Base-by-base conservation (phyloP, 2,888 invertebrate genomes). In the Dascillus cervinus region DNA sequence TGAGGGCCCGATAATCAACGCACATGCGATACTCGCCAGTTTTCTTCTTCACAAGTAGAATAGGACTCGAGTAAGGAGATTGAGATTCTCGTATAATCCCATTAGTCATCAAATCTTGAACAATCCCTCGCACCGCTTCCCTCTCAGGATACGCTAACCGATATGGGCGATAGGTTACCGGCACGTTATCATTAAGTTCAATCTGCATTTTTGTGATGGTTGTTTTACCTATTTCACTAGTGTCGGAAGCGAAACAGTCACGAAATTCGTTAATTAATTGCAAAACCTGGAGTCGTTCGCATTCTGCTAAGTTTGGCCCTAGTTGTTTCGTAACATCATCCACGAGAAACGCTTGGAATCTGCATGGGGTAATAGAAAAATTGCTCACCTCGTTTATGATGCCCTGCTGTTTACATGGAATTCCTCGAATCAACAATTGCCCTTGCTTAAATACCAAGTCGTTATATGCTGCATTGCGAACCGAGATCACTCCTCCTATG, bases 31-130 rank as follows among this genome's bases (percentile, higher is more conserved):
- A 3, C 3, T 30, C 25, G 1, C 43, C 45, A 6, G 38, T 35
- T 21, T 50, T 50, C 29, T 54, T 55, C 24, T 40, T 43, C 1
- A 54, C 50, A 3, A 52, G 22, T 15, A 49, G n/a, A 14, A 31
- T 31, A 6, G 47, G 51, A 27, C 47, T 45, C 3, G 48, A n/a
- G n/a, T 39, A 55, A 2, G 42, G 37, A 1, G 56, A 58, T 13
- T 39, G 27, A 2, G 50, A 30, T 4, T 17, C 13, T 3, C 13
- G 13, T 3, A 29, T 22, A 3, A 29, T 22, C 2, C 11, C 8
- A n/a, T 21, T 13, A 3, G 2, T 9, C 13, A 22, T 5, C 6
- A 29, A 13, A n/a, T 22, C 29, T 29, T 21, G 15, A 10, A 29
- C 21, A 3, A 29, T 29, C 2, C 17, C 23, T 2, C 21, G 11